Evolutionary conservation across 2,113 vertebrate species (phyloP).

Genomic region (Corydoras maculifer): DNA sequence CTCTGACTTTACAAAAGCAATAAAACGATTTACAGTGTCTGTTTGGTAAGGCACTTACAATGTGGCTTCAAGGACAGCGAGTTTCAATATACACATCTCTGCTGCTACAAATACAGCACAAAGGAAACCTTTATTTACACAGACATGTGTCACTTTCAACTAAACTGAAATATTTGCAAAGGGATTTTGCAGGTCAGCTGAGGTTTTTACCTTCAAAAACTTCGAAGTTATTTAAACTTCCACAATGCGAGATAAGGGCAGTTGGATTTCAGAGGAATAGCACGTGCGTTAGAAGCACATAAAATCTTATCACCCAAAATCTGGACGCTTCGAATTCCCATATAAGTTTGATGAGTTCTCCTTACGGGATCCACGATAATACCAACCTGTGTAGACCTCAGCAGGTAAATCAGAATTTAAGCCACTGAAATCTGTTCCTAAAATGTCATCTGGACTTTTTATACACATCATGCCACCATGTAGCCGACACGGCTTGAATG

Average conservation of each 20-base stretch:
- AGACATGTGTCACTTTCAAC: constrained; percentile 9
- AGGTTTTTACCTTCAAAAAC: constrained; percentile 2
- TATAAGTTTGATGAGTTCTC: constrained; percentile 1
- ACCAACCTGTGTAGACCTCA: neutral
- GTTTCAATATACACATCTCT: constrained; percentile 30
- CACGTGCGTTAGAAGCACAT: neutral
- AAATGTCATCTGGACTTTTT: too few relatives aligned
- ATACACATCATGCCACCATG: too few relatives aligned
- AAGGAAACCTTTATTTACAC: constrained; percentile 17
- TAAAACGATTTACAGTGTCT: constrained; percentile 3
- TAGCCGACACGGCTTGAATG: too few relatives aligned
- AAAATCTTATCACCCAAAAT: neutral
- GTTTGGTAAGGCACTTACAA: constrained; percentile 10
- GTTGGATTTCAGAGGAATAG: constrained; percentile 20
- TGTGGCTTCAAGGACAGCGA: constrained; percentile 25
- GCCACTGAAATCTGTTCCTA: too few relatives aligned
- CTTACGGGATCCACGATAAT: neutral
- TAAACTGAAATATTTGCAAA: neutral
- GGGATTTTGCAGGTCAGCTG: constrained; percentile 16
- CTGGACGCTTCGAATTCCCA: constrained; percentile 7
- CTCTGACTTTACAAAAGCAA: neutral
- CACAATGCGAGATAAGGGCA: constrained; percentile 17
- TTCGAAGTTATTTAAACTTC: constrained; percentile 14
- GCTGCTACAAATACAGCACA: constrained; percentile 11
- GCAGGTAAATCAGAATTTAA: neutral